Percentiles rank a stretch among this genome's conserved stretches.
Conservation (phyloP, 2,797 vertebrate species). For the Darevskia mixta region DNA sequence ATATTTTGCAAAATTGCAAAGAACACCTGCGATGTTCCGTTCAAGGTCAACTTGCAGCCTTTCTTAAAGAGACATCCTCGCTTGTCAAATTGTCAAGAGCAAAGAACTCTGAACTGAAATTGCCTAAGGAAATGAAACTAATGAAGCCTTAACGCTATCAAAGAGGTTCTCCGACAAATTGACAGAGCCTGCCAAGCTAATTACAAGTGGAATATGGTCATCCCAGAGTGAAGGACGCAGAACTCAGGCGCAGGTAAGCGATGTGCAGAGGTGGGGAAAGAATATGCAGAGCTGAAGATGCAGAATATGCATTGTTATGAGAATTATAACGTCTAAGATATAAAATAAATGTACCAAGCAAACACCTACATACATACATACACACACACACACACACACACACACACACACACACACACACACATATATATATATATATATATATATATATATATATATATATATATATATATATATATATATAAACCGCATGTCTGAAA, state of each 20-base stretch:
- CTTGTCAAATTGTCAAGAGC: not conserved
- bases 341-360: not conserved
- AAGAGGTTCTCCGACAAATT: not conserved
- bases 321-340: not conserved
- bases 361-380: no score
- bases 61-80: not conserved
- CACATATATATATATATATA: no score
- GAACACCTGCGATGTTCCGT: not conserved
- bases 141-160: not conserved
- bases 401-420: no score
- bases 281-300: not conserved
- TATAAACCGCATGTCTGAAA: no score
- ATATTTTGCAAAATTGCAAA: no score
- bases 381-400: no score
- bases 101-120: not conserved
- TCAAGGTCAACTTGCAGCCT: not conserved
- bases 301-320: not conserved
- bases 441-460: no score
- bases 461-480: not conserved
- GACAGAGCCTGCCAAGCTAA: not conserved
- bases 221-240: not conserved
- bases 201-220: not conserved
- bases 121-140: slow-evolving; percentile 17
- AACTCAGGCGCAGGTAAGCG: not conserved
- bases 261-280: not conserved